Evolutionary conservation across 2,888 invertebrate species (phyloP), one percentile per base, ranked within the genome.

Genomic region (Bimastos eiseni): DNA sequence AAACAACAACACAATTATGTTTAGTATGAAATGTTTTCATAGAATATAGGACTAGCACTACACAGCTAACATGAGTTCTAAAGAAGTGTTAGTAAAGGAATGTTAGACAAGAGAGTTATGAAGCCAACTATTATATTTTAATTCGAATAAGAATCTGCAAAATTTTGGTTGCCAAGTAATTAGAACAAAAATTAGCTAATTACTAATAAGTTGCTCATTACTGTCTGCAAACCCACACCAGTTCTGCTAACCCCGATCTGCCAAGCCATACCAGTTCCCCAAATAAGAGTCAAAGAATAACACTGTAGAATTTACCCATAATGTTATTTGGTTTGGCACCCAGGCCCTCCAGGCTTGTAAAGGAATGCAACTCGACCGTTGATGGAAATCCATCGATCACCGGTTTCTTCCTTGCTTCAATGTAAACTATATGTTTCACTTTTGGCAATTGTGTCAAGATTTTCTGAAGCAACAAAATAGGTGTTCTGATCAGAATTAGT

Each of bases 351-450:
- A 97, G 96, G 89, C 97, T 97, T 86, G 96, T 96, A 95, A 97
- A 98, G 0, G 97, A 96, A 91, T 97, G 93, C 86, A 98, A 96
- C 91, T 96, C 96, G 37, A 98, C 97, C 90, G 96, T 97, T 0
- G 96, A 96, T n/a, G 97, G 97, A 94, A 96, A 97, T 1, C 97
- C 97, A 0, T 95, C 98, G 17, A 97, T 97, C 95, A 99, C 98
- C 92, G 91, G 90, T 84, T 84, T 91, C 90, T 91, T 91, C 34
- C 41, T 86, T 19, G 36, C 55, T 93, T 94, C 94, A 93, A 95
- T 94, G 91, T 95, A 95, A 38, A 95, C 94, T 17, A 95, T 92
- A 91, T 94, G 97, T 93, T 97, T 96, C 0, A 99, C 97, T 86
- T 95, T 96, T 0, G 98, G 97, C 83, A 97, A 97, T 93, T 96